These are phyloP conservation scores for Leptura quadrifasciata DNA, from an alignment of 2,888 invertebrate genomes.

Conservation along the genomic window DNA sequence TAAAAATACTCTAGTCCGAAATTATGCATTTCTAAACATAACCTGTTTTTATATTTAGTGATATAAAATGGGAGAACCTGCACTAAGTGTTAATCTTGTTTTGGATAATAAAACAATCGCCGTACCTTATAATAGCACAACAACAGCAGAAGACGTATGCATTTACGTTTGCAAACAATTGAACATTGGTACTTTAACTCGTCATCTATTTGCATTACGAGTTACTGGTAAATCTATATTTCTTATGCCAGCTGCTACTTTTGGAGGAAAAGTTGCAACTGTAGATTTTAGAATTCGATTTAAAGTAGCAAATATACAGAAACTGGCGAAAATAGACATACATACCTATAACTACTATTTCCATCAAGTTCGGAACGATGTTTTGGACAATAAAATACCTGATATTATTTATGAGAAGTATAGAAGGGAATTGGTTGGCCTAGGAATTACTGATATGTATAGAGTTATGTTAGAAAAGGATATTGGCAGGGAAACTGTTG, in stretches of 20 bases:
- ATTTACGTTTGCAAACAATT: conserved; percentile 82
- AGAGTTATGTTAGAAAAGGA: conserved; percentile 87
- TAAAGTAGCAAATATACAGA: conserved; percentile 81
- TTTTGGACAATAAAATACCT: conserved; percentile 85
- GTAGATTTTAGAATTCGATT: conserved; percentile 87
- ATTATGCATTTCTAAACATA: background rate
- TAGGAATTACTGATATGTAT: conserved; percentile 92
- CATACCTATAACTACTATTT: conserved; percentile 91
- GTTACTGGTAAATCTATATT: conserved; percentile 81
- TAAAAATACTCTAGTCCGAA: background rate
- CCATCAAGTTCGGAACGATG: conserved; percentile 88
- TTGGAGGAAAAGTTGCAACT: conserved; percentile 74
- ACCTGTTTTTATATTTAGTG: background rate
- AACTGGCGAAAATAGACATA: conserved; percentile 81
- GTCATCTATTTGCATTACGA: conserved; percentile 86
- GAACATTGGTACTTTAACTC: conserved; percentile 84
- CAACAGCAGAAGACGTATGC: conserved; percentile 83
- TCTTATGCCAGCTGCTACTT: conserved; percentile 80
- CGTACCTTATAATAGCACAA: conserved; percentile 61
- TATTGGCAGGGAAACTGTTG: conserved; percentile 80
- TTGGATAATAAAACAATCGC: conserved; percentile 55
- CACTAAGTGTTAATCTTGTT: conserved; percentile 50
- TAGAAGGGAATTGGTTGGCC: conserved; percentile 86
- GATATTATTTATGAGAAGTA: conserved; percentile 87
- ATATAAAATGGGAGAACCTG: conserved; percentile 47